Conservation (phyloP, 1,140 invertebrate species). For the Phthorimaea operculella region DNA sequence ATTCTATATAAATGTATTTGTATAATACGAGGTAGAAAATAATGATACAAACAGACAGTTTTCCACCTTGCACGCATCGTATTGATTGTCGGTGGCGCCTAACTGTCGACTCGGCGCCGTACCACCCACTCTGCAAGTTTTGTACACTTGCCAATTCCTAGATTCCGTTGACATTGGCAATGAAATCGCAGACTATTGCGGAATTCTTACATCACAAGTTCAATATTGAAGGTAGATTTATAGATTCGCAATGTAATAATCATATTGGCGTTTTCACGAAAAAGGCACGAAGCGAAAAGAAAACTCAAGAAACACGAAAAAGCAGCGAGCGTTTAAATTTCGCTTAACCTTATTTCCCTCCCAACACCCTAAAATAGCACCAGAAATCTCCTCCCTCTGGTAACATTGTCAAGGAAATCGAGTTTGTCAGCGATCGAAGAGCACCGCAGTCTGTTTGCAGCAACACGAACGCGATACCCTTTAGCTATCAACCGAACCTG, state of each 20-base stretch:
- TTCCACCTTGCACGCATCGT: constrained; percentile 2
- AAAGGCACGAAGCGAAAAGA: too few species aligned
- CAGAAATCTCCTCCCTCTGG: constrained; percentile 13
- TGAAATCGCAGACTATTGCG: not conserved
- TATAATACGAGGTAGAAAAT: too few species aligned
- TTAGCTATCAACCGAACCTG: not conserved
- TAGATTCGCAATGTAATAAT: too few species aligned
- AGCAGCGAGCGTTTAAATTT: not conserved
- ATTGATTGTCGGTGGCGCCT: not conserved
- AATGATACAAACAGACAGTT: not conserved
- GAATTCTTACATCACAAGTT: not conserved
- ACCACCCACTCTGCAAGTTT: not conserved
- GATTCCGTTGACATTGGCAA: not conserved
- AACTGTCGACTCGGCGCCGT: not conserved
- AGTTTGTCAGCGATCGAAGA: constrained; percentile 30
- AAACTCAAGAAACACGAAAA: too few species aligned
- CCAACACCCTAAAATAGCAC: constrained; percentile 21
- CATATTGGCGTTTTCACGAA: too few species aligned
- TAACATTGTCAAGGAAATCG: constrained; percentile 45
- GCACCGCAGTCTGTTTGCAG: constrained; percentile 12
- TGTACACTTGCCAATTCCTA: constrained; percentile 1
- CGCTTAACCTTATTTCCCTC: constrained; percentile 4
- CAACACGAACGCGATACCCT: not conserved
- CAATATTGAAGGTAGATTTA: too few species aligned
- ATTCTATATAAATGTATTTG: too few species aligned